These are phyloP conservation scores for Coenonympha glycerion DNA, from an alignment of 2,888 invertebrate species.

Conservation along the genomic window DNA sequence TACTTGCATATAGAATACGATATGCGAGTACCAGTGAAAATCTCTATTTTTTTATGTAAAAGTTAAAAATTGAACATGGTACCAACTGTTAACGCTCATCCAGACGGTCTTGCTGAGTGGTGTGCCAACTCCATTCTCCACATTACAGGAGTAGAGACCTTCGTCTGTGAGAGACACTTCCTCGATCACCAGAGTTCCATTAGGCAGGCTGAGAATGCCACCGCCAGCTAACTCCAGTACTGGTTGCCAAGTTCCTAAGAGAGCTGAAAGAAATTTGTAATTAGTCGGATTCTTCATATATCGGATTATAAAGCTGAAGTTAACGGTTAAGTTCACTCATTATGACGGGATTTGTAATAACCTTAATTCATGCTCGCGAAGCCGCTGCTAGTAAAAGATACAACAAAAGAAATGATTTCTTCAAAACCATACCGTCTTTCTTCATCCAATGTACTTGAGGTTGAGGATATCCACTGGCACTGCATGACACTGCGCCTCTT, in stretches of 20 bases:
- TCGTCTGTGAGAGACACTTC: constrained; percentile 67
- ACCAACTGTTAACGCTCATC: constrained; percentile 72
- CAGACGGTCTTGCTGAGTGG: constrained; percentile 69
- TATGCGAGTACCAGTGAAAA: too few species aligned
- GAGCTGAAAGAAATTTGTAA: constrained; percentile 49
- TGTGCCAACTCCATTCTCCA: constrained; percentile 70
- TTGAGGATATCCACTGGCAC: constrained; percentile 86
- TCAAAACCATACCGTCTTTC: constrained; percentile 78
- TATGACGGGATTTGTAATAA: too few species aligned
- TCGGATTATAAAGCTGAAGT: too few species aligned
- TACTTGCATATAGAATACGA: too few species aligned
- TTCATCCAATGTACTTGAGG: constrained; percentile 86
- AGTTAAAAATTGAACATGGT: background rate
- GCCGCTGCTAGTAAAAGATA: too few species aligned
- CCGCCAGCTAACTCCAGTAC: constrained; percentile 68
- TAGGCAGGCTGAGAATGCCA: constrained; percentile 65
- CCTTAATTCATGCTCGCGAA: too few species aligned
- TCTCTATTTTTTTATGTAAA: too few species aligned
- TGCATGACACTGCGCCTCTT: constrained; percentile 82
- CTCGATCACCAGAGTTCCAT: constrained; percentile 65
- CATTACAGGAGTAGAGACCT: constrained; percentile 69
- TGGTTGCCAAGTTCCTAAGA: constrained; percentile 69
- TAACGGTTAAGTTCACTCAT: too few species aligned
- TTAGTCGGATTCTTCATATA: too few species aligned
- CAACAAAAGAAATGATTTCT: too few species aligned